These are phyloP conservation scores for Leptobrachium leishanense DNA, from an alignment of 2,113 vertebrate species.

Conservation along the genomic window DNA sequence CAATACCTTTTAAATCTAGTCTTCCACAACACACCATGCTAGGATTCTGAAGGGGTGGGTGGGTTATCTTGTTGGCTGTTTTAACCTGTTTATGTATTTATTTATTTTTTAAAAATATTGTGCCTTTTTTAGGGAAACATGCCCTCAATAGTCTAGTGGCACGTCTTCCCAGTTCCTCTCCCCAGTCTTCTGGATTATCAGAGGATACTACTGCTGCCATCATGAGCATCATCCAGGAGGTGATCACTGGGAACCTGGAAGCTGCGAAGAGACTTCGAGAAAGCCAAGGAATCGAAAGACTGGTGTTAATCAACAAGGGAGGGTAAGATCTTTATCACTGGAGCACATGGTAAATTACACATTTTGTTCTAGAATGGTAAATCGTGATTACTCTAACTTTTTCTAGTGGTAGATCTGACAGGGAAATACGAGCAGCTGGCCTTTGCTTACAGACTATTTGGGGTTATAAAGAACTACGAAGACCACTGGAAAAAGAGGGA, in stretches of 20 bases:
- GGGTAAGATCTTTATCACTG: conserved; percentile 64
- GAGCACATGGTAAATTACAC: too few species aligned
- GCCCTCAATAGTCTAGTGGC: conserved; percentile 85
- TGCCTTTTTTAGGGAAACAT: conserved; percentile 74
- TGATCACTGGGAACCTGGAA: conserved; percentile 85
- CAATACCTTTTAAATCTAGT: not conserved
- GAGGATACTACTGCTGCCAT: conserved; percentile 89
- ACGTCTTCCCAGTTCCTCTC: conserved; percentile 80
- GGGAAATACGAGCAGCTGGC: conserved; percentile 89
- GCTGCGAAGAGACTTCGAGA: conserved; percentile 86
- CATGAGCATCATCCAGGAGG: conserved; percentile 87
- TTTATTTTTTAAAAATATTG: too few species aligned
- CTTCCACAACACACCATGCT: too few species aligned
- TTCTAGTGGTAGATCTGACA: conserved; percentile 87
- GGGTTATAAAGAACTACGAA: conserved; percentile 91
- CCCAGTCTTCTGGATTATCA: conserved; percentile 78
- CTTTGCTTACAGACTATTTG: conserved; percentile 89
- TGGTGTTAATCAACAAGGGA: conserved; percentile 92
- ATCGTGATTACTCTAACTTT: not conserved
- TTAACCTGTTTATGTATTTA: too few species aligned
- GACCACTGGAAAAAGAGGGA: conserved; percentile 91
- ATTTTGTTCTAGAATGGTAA: too few species aligned
- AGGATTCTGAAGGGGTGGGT: too few species aligned
- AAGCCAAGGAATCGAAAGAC: conserved; percentile 88
- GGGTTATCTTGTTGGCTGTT: too few species aligned